Evolutionary conservation across 1,140 invertebrate genomes (phyloP).

Genomic region (Habropoda laboriosa): DNA sequence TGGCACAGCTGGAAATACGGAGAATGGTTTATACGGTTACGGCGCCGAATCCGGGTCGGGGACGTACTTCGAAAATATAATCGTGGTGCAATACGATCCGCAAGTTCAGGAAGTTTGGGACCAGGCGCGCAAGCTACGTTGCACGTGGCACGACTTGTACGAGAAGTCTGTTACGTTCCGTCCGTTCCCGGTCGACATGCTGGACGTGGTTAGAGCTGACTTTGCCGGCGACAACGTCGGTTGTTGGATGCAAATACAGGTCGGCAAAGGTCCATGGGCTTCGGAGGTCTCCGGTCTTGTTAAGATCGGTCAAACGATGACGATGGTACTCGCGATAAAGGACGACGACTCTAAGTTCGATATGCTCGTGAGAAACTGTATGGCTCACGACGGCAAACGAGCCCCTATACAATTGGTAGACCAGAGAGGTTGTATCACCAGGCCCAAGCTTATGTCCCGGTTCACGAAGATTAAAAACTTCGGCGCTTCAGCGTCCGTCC

Average conservation of each 20-base stretch:
- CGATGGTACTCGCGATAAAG: conserved; percentile 97
- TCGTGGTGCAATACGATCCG: conserved; percentile 96
- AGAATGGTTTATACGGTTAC: conserved; percentile 92
- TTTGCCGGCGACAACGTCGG: conserved; percentile 97
- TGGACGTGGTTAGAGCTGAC: conserved; percentile 95
- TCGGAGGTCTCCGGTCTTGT: conserved; percentile 96
- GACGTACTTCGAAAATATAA: conserved; percentile 97
- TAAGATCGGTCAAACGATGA: conserved; percentile 98
- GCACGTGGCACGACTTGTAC: conserved; percentile 98
- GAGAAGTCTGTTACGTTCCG: conserved; percentile 97
- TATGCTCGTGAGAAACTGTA: conserved; percentile 96
- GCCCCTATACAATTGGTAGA: conserved; percentile 97
- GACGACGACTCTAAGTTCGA: conserved; percentile 98
- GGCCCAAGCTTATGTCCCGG: conserved; percentile 95
- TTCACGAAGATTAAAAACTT: conserved; percentile 98
- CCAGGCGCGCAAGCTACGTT: conserved; percentile 94
- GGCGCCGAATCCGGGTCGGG: conserved; percentile 93
- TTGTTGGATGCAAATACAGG: conserved; percentile 97
- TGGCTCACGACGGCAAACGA: conserved; percentile 96
- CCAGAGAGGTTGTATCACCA: conserved; percentile 94
- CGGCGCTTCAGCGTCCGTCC: conserved; percentile 93
- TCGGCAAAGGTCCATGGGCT: conserved; percentile 97
- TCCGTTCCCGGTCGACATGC: conserved; percentile 97
- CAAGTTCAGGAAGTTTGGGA: conserved; percentile 98
- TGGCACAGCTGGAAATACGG: conserved; percentile 94